Evolutionary conservation across 1,140 invertebrate species (phyloP), one percentile per base, ranked within the genome.

Genomic region (Cydia pomonella): DNA sequence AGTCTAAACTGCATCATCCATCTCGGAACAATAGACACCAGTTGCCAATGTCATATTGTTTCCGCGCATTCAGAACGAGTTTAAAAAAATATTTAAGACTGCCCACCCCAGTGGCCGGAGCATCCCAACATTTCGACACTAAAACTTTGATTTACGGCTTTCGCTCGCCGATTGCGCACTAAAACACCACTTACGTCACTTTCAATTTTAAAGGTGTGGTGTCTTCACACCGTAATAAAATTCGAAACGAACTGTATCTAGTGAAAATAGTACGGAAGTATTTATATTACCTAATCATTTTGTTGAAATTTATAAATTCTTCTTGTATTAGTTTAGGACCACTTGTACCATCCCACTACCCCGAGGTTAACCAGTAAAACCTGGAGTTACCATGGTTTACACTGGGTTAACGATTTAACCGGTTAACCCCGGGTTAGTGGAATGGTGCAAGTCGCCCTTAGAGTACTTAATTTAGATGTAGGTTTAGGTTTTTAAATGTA

Each of bases 101-200:
- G 89, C 85, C 89, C 91, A 91, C 91, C 89, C 87, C 87, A 89
- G 88, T 89, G 87, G 91, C 88, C 86, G 80, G 85, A 84, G 88
- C 89, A 92, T 92, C 88, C 84, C 87, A 91, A 92, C 87, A 92
- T 91, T 92, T 92, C 88, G 88, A 89, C 87, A 91, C 89, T 91
- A 91, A 91, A 92, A 91, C 89, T 88, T 90, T 92, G 91, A 92
- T 92, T 91, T 92, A 92, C 86, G 88, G 87, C 91, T 87, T 86
- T 89, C 82, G 87, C 86, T 81, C 87, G 88, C 83, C 87, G 89
- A 91, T 91, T 91, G 91, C 86, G 89, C 84, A 91, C 88, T 91
- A 92, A 92, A 91, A 91, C 85, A 84, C 87, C 89, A 91, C 89
- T 91, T 90, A 92, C 89, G 89, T 92, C 91, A 92, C 91, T 92